A percentile compares a stretch with the other conserved stretches of the same genome.
Evolutionary conservation across 2,113 vertebrate species (phyloP).

Genomic region (Archilochus colubris): DNA sequence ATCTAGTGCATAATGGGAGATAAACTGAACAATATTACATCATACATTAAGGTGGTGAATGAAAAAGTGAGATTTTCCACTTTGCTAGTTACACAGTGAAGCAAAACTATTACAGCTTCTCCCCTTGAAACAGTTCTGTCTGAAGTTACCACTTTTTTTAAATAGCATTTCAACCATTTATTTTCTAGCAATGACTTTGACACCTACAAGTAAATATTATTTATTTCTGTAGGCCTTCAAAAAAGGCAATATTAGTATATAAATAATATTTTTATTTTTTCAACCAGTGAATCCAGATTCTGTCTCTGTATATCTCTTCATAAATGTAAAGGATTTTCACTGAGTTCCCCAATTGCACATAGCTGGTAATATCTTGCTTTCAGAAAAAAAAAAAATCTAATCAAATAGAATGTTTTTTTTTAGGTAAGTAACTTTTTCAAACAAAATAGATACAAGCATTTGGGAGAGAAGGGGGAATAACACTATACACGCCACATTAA

Average conservation of each 20-base stretch:
- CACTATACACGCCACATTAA: background rate
- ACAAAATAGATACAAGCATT: background rate
- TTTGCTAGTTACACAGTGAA: background rate
- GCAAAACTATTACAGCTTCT: background rate
- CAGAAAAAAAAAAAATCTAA: background rate
- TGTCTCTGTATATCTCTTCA: background rate
- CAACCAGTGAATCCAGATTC: background rate
- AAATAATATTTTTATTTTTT: background rate
- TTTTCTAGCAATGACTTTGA: background rate
- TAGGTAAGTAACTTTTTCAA: background rate
- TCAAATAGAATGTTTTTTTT: background rate
- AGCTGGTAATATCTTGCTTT: background rate
- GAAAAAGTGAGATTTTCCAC: background rate
- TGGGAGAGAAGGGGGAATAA: background rate
- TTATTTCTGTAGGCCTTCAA: background rate
- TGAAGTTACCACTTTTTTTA: background rate
- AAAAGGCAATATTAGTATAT: background rate
- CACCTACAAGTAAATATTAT: background rate
- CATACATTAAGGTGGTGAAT: background rate
- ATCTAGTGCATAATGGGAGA: background rate
- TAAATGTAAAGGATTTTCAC: background rate
- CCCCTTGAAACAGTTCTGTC: background rate
- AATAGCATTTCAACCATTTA: background rate
- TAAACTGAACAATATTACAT: background rate
- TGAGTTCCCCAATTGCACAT: accelerated